Base-by-base conservation (phyloP, 2,888 invertebrate genomes). In the Ornithoptera priamus region DNA sequence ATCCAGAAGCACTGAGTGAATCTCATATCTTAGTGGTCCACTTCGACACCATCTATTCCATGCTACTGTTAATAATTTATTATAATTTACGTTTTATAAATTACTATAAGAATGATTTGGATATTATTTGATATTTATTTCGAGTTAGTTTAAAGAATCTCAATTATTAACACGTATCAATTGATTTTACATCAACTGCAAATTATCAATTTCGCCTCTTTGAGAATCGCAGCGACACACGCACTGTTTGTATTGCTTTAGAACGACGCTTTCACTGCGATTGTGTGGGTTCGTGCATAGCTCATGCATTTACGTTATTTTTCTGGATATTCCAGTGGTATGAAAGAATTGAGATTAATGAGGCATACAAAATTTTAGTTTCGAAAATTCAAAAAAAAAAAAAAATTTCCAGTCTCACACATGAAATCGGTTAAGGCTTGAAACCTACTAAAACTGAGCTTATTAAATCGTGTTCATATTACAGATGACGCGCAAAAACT, bases 1-100 rank as follows among this genome's bases (percentile, higher is more conserved):
- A 97, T 97, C 81, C 95, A 96, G 83, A 92, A 92, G 81, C 92
- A 92, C 85, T 92, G 91, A 92, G 83, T 80, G 71, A 72, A 74
- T 72, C 72, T 73, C 77, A 73, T 77, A 80, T 81, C 77, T 62
- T 71, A 75, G 80, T 80, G 76, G 80, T 78, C 77, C 76, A 75
- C 75, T 72, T 75, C 78, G 84, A 83, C 86, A 83, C 85, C 88
- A 87, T 88, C 90, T 90, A 92, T 92, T 92, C 92, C 92, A 92
- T 90, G 88, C 79, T 81, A 86, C 87, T 88, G 88, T 88, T 90
- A 91, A 87, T 91, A 86, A 91, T 91, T 92, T 92, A 91, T 92
- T 91, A 85, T 90, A 89, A 89, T 90, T 89, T 91, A 90, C 87
- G 66, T 67, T 67, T 70, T 70, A 70, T 81, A 85, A 82, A 84